Percentiles rank a stretch among this genome's conserved stretches.
These are phyloP conservation scores for Bradypodion pumilum DNA, from an alignment of 2,797 vertebrate species.

Conservation along the genomic window DNA sequence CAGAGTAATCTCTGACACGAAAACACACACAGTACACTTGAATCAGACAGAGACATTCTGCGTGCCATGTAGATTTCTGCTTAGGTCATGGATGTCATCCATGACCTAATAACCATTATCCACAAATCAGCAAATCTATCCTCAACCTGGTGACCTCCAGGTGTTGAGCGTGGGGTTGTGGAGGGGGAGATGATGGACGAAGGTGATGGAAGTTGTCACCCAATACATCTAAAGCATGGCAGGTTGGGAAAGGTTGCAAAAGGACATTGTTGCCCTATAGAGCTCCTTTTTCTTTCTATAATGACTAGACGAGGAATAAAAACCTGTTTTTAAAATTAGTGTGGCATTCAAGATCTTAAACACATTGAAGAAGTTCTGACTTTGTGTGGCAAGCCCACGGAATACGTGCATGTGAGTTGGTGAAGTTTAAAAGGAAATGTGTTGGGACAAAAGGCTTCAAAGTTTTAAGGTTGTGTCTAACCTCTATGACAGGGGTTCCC, in stretches of 20 bases:
- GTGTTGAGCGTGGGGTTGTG: background rate
- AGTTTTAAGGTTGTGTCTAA: background rate
- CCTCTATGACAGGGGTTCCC: too few relatives aligned
- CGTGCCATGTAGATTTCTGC: background rate
- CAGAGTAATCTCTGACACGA: too few relatives aligned
- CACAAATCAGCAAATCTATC: background rate
- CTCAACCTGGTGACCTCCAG: background rate
- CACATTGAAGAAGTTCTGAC: background rate
- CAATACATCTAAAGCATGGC: background rate
- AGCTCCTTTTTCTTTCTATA: too few relatives aligned
- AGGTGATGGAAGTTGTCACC: background rate
- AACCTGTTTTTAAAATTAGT: background rate
- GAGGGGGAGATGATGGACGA: too few relatives aligned
- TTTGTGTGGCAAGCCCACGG: background rate
- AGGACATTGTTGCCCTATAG: background rate
- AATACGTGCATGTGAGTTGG: background rate
- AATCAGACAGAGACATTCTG: background rate
- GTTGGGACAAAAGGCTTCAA: background rate
- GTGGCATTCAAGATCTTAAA: background rate
- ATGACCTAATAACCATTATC: background rate
- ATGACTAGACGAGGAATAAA: background rate
- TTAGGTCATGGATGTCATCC: background rate
- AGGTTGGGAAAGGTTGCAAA: background rate
- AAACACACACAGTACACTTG: too few relatives aligned
- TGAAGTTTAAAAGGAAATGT: too few relatives aligned